Percentiles rank a stretch among this genome's conserved stretches.
Conservation (phyloP, 37 sponge, comb jelly and placozoan genomes). For the Haliclona indistincta region DNA sequence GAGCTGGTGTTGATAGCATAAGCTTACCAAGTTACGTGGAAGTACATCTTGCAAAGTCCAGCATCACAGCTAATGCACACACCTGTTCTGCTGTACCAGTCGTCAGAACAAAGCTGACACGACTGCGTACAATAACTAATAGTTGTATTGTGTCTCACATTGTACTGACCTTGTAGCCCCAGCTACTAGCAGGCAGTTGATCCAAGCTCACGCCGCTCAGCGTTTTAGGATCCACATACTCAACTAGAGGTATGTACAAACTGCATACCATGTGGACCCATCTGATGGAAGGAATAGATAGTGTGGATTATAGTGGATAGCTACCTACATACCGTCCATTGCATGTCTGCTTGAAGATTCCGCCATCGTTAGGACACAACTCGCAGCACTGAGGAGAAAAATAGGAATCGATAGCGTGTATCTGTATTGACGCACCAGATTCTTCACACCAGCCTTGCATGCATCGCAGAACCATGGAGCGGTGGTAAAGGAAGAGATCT, state of each 20-base stretch:
- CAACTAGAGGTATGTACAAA: slow-evolving; percentile 79
- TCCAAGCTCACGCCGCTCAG: slow-evolving; percentile 76
- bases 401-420: not conserved
- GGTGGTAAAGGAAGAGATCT: slow-evolving; percentile 60
- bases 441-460: slow-evolving; percentile 66
- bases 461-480: slow-evolving; percentile 92
- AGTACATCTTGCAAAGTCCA: slow-evolving; percentile 80
- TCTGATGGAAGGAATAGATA: slow-evolving; percentile 21
- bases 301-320: not conserved
- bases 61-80: slow-evolving; percentile 90
- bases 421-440: slow-evolving; percentile 1
- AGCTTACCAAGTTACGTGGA: slow-evolving; percentile 90
- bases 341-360: slow-evolving; percentile 73
- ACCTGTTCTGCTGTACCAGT: slow-evolving; percentile 50
- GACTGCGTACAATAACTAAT: slow-evolving; percentile 11
- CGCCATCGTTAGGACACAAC: slow-evolving; percentile 72
- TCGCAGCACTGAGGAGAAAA: slow-evolving; percentile 53
- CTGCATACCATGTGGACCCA: slow-evolving; percentile 92
- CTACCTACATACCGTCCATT: slow-evolving; percentile 64
- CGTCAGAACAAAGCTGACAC: slow-evolving; percentile 80
- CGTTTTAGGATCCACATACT: slow-evolving; percentile 59
- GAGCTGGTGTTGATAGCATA: not conserved
- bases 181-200: slow-evolving; percentile 47
- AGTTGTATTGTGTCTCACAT: not conserved
- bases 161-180: slow-evolving; percentile 63